A percentile compares a stretch with the other conserved stretches of the same genome.
phyloP scores from a whole-genome alignment of 2,113 vertebrate species.

The Antechinus flavipes region DNA sequence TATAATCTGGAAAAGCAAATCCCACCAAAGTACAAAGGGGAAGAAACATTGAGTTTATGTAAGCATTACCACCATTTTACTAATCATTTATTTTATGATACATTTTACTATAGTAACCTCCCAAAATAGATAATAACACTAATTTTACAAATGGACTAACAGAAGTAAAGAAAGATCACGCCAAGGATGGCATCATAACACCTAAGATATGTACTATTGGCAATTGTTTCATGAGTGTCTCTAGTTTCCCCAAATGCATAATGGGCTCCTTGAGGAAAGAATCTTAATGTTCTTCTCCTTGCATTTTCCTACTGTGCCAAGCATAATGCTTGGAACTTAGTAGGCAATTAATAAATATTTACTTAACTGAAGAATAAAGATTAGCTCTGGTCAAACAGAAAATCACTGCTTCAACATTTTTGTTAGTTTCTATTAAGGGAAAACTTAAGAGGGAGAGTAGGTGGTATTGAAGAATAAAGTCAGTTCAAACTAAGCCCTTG shows the following conservation, averaged over 20 bases:
- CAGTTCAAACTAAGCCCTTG: constrained; percentile 54
- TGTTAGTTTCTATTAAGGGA: constrained; percentile 21
- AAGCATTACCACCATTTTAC: background rate
- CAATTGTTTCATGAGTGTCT: background rate
- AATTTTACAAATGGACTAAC: background rate
- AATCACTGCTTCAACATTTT: constrained; percentile 25
- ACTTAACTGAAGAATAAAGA: background rate
- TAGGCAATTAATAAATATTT: background rate
- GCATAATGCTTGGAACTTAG: background rate
- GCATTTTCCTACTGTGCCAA: background rate
- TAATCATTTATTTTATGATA: background rate
- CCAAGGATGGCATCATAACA: background rate
- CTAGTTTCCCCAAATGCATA: background rate
- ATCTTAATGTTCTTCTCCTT: background rate
- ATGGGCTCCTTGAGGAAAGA: background rate
- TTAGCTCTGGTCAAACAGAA: background rate
- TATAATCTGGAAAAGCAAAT: background rate
- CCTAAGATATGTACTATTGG: background rate
- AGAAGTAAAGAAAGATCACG: background rate
- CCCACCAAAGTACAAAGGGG: background rate
- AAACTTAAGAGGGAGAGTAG: constrained; percentile 37
- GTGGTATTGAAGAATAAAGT: constrained; percentile 52
- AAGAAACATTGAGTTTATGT: background rate
- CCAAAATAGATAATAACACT: background rate
- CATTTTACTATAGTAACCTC: background rate